These are phyloP conservation scores for Manis crassicaudata DNA, from an alignment of 2,797 vertebrate species.

Conservation along the genomic window DNA sequence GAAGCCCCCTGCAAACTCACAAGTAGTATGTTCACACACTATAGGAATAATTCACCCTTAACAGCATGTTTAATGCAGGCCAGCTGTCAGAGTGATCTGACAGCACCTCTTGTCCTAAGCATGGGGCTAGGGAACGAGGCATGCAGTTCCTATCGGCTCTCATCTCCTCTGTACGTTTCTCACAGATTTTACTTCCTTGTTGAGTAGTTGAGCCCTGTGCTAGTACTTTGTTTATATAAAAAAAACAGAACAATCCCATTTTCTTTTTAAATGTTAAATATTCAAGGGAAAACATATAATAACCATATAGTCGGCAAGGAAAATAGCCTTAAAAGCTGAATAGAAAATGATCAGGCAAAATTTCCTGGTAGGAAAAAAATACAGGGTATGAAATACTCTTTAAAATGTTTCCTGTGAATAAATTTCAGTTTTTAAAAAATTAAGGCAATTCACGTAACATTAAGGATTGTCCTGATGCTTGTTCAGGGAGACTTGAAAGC, in stretches of 20 bases:
- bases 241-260: background rate
- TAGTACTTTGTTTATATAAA: background rate
- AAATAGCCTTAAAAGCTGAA: background rate
- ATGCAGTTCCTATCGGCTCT: too few species aligned
- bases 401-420: background rate
- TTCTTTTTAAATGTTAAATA: conserved; percentile 27
- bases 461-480: background rate
- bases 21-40: background rate
- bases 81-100: background rate
- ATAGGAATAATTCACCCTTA: background rate
- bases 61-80: accelerated
- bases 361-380: conserved; percentile 14
- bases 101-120: too few species aligned
- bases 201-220: background rate
- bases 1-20: background rate
- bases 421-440: conserved; percentile 52
- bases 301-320: background rate
- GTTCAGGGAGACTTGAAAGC: conserved; percentile 51
- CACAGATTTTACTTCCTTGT: background rate
- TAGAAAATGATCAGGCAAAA: conserved; percentile 25
- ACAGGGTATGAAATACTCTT: conserved; percentile 9
- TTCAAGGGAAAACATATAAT: background rate
- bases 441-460: background rate
- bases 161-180: background rate
- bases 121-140: too few species aligned